Evolutionary conservation across 2,888 invertebrate species (phyloP).

Genomic region (Tipula confusa): DNA sequence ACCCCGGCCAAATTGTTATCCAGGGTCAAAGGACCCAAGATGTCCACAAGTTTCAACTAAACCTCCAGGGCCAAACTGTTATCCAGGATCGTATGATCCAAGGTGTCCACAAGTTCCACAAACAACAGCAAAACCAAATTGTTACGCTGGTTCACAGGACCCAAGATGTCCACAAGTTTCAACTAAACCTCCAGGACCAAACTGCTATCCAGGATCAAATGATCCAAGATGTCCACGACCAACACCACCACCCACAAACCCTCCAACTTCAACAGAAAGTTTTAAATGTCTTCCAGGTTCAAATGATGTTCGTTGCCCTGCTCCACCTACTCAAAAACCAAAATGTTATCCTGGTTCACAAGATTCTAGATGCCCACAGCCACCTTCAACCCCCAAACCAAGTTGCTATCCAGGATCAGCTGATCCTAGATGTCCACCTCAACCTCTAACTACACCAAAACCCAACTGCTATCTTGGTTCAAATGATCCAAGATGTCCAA

Average conservation of each 20-base stretch:
- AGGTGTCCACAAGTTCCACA: background rate
- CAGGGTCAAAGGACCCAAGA: conserved; percentile 41
- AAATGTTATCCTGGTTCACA: conserved; percentile 39
- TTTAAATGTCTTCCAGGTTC: conserved; percentile 48
- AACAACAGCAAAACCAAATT: conserved; percentile 37
- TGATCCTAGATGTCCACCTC: conserved; percentile 43
- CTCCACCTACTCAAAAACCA: conserved; percentile 37
- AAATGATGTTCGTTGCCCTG: conserved; percentile 45
- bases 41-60: conserved; percentile 43
- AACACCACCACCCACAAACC: conserved; percentile 36
- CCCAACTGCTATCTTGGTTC: conserved; percentile 39
- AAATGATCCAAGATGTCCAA: conserved; percentile 42
- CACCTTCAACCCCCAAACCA: conserved; percentile 36
- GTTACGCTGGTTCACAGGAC: conserved; percentile 42
- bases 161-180: conserved; percentile 41
- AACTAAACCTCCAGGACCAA: conserved; percentile 35
- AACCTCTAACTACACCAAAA: conserved; percentile 39
- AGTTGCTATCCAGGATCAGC: conserved; percentile 39
- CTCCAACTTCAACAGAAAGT: conserved; percentile 34
- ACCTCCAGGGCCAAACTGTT: conserved; percentile 35
- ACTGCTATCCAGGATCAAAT: conserved; percentile 44
- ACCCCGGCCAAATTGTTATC: conserved; percentile 39
- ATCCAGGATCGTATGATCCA: background rate
- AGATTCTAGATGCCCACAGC: conserved; percentile 44
- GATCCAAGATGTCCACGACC: conserved; percentile 43